Conservation (phyloP, 2,797 vertebrate species). For the Poeciliopsis turneri region DNA sequence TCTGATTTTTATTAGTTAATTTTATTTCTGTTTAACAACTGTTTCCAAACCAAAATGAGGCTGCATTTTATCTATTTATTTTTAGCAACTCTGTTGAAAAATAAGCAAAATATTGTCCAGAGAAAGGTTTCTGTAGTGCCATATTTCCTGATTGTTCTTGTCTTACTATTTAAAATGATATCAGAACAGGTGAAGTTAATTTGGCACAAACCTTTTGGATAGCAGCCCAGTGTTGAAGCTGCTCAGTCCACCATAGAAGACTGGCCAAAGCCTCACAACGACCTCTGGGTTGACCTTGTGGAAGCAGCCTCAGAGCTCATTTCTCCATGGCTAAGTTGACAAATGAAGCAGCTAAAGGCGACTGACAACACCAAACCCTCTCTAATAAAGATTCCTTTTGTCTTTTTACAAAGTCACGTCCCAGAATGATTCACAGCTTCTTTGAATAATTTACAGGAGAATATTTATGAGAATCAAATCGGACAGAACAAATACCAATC, state of each 20-base stretch:
- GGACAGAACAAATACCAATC: not conserved
- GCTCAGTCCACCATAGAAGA: slow-evolving; percentile 44
- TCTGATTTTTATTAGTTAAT: not conserved
- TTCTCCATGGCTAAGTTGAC: slow-evolving; percentile 58
- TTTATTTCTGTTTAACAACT: not conserved
- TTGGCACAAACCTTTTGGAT: slow-evolving; percentile 33
- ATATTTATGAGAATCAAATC: not conserved
- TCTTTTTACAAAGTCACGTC: not conserved
- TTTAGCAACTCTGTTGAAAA: not conserved
- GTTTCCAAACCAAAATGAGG: not conserved
- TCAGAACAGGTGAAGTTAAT: slow-evolving; percentile 29
- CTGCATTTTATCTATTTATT: not conserved
- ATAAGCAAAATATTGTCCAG: not conserved
- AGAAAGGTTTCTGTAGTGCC: not conserved
- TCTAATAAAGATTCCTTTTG: not conserved
- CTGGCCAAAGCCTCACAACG: slow-evolving; percentile 40
- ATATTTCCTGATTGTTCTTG: not conserved
- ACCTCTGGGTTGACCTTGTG: slow-evolving; percentile 64
- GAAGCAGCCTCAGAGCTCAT: slow-evolving; percentile 51
- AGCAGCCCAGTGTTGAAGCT: slow-evolving; percentile 39
- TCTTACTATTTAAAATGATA: slow-evolving; percentile 17
- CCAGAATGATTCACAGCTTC: not conserved
- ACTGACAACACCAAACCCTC: slow-evolving; percentile 18
- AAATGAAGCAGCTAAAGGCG: slow-evolving; percentile 42
- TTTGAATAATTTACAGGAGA: not conserved